Conservation (phyloP, 2,888 invertebrate species). For the Agrochola macilenta region DNA sequence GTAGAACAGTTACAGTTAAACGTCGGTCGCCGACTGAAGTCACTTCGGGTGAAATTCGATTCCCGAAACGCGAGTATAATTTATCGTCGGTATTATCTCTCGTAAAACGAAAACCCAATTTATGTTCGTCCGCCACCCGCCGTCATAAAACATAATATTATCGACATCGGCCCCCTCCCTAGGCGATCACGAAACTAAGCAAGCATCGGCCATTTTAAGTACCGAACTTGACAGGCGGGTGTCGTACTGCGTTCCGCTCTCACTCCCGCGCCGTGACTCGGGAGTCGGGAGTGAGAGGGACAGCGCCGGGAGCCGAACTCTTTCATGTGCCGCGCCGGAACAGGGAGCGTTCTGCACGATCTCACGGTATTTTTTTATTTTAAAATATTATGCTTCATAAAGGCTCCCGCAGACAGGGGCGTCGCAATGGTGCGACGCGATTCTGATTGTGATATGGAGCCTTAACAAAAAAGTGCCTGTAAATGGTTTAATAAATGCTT, state of each 20-base stretch:
- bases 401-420: not conserved
- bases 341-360: conserved; percentile 81
- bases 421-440: not conserved
- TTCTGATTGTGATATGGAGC: no score
- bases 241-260: conserved; percentile 64
- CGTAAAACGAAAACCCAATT: conserved; percentile 89
- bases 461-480: no score
- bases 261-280: not conserved
- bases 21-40: conserved; percentile 69
- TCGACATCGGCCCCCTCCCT: conserved; percentile 88
- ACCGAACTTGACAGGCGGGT: conserved; percentile 84
- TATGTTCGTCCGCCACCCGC: conserved; percentile 84
- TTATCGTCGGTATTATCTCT: conserved; percentile 86
- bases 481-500: no score
- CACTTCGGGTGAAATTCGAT: conserved; percentile 76
- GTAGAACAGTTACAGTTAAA: conserved; percentile 66
- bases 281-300: conserved; percentile 73
- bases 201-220: conserved; percentile 88
- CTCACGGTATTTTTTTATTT: conserved; percentile 71
- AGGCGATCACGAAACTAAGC: conserved; percentile 90
- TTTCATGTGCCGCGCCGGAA: conserved; percentile 83
- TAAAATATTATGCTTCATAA: conserved; percentile 59
- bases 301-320: conserved; percentile 77
- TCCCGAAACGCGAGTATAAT: conserved; percentile 84
- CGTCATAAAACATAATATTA: conserved; percentile 89